Conservation (phyloP, 2,888 invertebrate genomes). For the Drosophila leonis region DNA sequence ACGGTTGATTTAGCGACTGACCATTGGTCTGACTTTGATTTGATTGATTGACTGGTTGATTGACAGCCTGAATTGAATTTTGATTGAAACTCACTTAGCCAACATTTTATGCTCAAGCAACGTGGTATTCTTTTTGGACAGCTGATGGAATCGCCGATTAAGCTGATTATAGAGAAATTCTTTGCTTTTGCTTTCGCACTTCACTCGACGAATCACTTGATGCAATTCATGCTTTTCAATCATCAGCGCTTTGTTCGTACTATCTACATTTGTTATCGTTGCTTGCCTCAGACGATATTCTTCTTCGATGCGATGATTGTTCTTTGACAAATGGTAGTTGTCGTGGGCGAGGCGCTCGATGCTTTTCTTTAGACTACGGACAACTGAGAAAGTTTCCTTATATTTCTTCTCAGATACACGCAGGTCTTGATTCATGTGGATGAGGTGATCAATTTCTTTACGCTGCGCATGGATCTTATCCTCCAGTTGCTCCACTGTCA, state of each 20-base stretch:
- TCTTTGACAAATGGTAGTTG: slow-evolving; percentile 20
- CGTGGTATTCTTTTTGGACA: slow-evolving; percentile 42
- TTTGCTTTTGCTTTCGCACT: slow-evolving; percentile 38
- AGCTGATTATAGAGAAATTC: slow-evolving; percentile 12
- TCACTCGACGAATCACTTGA: neutral
- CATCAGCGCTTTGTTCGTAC: neutral
- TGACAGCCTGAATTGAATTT: neutral
- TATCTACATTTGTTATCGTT: neutral
- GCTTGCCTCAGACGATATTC: neutral
- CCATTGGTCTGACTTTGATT: neutral
- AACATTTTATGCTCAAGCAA: slow-evolving; percentile 11
- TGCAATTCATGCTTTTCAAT: slow-evolving; percentile 8
- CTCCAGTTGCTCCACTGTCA: slow-evolving; percentile 21
- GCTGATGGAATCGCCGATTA: slow-evolving; percentile 43
- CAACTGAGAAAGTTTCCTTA: fast-evolving
- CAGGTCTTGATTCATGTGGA: neutral
- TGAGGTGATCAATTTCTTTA: neutral
- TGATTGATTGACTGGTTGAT: neutral
- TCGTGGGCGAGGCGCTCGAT: slow-evolving; percentile 25
- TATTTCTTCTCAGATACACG: slow-evolving; percentile 5
- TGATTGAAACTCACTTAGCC: slow-evolving; percentile 22
- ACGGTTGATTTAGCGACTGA: neutral
- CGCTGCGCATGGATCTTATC: slow-evolving; percentile 29
- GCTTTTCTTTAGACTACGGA: neutral
- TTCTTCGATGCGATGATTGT: neutral